phyloP scores from a whole-genome alignment of 2,113 vertebrate species.

The Actinemys pallida region DNA sequence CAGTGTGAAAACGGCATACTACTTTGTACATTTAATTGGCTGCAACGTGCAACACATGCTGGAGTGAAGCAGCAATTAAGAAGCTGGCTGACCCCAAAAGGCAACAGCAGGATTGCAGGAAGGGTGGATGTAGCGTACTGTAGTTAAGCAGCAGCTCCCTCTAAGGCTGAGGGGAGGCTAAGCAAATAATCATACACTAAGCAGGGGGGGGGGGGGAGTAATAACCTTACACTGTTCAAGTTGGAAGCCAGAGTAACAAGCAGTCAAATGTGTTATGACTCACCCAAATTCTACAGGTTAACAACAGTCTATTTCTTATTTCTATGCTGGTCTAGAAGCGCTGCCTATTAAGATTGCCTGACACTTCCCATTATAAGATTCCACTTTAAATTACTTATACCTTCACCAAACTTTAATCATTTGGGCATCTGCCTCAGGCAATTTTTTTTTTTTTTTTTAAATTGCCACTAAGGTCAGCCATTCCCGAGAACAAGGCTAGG shows the following conservation, averaged over 20 bases:
- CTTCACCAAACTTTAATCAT: neutral
- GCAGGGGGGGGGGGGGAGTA: neutral
- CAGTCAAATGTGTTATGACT: constrained; percentile 9
- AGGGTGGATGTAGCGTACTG: constrained; percentile 23
- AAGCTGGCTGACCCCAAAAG: constrained; percentile 24
- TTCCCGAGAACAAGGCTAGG: neutral
- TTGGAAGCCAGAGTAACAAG: constrained; percentile 19
- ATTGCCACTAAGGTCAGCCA: neutral
- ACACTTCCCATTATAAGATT: neutral
- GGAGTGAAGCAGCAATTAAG: neutral
- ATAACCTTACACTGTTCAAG: constrained; percentile 2
- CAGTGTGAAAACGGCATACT: neutral
- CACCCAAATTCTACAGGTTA: constrained; percentile 14
- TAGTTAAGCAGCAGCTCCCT: constrained; percentile 50
- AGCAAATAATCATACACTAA: constrained; percentile 35
- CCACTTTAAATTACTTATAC: neutral
- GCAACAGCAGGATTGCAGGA: constrained; percentile 29
- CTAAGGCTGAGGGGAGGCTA: constrained; percentile 45
- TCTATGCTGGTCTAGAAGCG: constrained; percentile 10
- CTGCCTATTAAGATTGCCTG: neutral
- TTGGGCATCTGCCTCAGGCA: neutral
- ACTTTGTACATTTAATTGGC: neutral
- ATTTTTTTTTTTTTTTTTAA: neutral
- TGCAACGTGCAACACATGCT: neutral
- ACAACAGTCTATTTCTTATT: neutral